phyloP scores from a whole-genome alignment of 2,113 vertebrate species.

The Barbus barbus region DNA sequence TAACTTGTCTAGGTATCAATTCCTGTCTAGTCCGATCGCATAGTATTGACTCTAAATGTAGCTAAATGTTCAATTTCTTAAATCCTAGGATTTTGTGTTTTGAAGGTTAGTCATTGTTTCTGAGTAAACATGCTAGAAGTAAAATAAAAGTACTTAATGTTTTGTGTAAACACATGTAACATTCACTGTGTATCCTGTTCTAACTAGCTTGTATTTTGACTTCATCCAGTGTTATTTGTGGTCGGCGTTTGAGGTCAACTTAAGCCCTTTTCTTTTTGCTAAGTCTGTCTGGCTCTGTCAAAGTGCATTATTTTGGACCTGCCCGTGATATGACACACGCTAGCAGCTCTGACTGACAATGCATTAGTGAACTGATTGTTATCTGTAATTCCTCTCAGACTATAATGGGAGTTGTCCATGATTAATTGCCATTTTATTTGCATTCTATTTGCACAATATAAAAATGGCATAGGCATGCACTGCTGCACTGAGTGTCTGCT shows the following conservation, averaged over 20 bases:
- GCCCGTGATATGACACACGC: background rate
- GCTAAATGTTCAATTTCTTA: background rate
- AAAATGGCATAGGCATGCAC: background rate
- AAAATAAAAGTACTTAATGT: conserved; percentile 9
- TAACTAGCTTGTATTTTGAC: background rate
- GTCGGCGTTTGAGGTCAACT: background rate
- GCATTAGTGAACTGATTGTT: background rate
- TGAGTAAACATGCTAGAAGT: background rate
- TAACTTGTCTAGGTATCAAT: background rate
- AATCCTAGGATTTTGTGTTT: background rate
- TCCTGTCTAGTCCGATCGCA: background rate
- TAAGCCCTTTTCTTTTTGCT: background rate
- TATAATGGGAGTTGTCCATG: background rate
- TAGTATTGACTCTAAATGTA: background rate
- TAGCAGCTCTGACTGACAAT: background rate
- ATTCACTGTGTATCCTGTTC: background rate
- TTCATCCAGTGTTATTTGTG: conserved; percentile 13
- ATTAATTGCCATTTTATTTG: background rate
- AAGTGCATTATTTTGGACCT: background rate
- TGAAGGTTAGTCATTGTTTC: background rate
- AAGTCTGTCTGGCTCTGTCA: background rate
- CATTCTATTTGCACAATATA: conserved; percentile 25
- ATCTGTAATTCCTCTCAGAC: background rate
- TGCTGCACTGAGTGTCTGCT: background rate
- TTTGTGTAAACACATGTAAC: conserved; percentile 4